Evolutionary conservation across 2,888 invertebrate species (phyloP).

Genomic region (Rhaphigaster nebulosa): DNA sequence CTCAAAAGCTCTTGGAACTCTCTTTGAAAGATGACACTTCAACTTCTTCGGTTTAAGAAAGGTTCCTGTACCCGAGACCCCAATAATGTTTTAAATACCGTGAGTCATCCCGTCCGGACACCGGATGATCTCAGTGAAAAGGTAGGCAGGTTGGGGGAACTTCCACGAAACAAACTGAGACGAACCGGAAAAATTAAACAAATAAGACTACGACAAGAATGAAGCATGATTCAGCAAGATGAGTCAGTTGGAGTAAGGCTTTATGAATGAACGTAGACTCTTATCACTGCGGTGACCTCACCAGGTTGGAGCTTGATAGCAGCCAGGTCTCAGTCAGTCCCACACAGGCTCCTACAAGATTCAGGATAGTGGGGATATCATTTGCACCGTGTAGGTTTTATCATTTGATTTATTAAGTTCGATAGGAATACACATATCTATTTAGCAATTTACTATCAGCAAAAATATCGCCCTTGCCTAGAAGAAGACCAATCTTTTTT

Average conservation of each 20-base stretch:
- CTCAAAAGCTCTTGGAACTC: background rate
- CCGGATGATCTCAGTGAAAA: slow-evolving; percentile 14
- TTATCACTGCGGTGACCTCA: slow-evolving; percentile 27
- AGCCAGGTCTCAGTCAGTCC: background rate
- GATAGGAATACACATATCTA: background rate
- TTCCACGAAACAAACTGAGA: background rate
- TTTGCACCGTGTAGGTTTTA: too few species aligned
- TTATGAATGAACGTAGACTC: slow-evolving; percentile 25
- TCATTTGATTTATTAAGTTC: background rate
- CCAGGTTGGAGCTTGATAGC: background rate
- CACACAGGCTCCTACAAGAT: background rate
- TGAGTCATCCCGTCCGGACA: background rate
- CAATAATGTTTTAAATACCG: background rate
- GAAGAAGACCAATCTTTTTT: too few species aligned
- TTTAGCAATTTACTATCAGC: background rate
- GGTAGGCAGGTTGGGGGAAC: background rate
- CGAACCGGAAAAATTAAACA: slow-evolving; percentile 2
- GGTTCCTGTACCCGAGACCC: background rate
- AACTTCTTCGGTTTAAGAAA: background rate
- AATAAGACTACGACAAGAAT: background rate
- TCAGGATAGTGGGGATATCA: background rate
- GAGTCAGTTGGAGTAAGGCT: slow-evolving; percentile 20
- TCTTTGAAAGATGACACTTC: background rate
- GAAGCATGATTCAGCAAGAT: slow-evolving; percentile 13
- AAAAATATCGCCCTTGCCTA: background rate